Evolutionary conservation across 2,113 vertebrate species (phyloP).

Genomic region (Mesoclemmys tuberculata): DNA sequence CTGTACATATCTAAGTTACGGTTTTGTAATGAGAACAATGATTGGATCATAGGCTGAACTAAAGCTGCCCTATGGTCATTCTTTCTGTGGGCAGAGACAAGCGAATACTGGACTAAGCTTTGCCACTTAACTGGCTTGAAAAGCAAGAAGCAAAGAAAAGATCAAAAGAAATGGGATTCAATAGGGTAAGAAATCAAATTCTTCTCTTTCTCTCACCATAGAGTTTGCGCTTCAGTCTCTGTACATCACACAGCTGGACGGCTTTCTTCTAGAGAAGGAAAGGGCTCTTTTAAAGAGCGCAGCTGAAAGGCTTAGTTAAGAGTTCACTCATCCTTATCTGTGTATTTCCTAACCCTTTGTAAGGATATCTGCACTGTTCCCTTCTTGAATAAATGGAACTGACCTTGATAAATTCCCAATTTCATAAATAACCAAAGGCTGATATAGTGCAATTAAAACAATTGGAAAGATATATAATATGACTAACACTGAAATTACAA

Average conservation of each 20-base stretch:
- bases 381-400: not conserved
- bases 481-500: not conserved
- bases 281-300: not conserved
- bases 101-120: not conserved
- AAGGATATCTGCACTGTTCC: not conserved
- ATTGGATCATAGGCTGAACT: not conserved
- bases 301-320: not conserved
- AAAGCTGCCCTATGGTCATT: not conserved
- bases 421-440: not conserved
- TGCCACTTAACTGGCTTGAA: not conserved
- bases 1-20: rapidly evolving
- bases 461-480: not conserved
- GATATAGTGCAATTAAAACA: not conserved
- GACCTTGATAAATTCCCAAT: not conserved
- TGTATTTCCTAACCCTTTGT: not conserved
- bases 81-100: not conserved
- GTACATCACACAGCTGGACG: not conserved
- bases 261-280: not conserved
- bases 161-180: not conserved
- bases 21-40: not conserved
- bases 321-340: not conserved
- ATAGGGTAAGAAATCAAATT: not conserved
- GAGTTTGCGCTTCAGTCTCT: not conserved
- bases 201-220: not conserved
- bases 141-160: rapidly evolving